Percentiles rank a stretch among this genome's conserved stretches.
These are phyloP conservation scores for Clitarchus hookeri DNA, from an alignment of 2,888 invertebrate species.

Conservation along the genomic window DNA sequence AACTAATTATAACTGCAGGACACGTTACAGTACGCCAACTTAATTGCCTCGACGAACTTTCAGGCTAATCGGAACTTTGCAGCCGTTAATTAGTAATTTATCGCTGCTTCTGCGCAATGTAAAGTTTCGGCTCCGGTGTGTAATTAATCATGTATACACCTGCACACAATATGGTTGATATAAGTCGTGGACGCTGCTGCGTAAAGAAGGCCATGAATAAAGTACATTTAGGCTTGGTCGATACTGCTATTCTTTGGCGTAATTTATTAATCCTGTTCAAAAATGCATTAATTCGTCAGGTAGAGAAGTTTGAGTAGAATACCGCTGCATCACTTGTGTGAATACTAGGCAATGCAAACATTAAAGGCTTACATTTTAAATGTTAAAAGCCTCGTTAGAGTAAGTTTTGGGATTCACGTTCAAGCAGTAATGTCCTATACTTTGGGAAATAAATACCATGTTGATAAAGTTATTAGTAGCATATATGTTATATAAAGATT, in stretches of 20 bases:
- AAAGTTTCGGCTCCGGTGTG: background rate
- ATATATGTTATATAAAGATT: no score
- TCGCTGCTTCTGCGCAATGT: background rate
- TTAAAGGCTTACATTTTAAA: no score
- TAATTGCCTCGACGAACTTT: background rate
- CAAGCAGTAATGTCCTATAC: no score
- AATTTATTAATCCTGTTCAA: background rate
- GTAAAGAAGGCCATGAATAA: no score
- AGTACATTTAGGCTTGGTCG: background rate
- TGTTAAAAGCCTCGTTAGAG: no score
- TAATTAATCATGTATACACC: background rate
- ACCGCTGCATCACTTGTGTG: no score
- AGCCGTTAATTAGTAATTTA: background rate
- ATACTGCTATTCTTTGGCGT: background rate
- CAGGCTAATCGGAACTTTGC: background rate
- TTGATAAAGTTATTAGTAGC: no score
- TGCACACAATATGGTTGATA: background rate
- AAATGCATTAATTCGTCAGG: no score
- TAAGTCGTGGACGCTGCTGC: background rate
- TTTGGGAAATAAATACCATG: no score
- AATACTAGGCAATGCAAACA: no score
- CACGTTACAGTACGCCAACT: background rate
- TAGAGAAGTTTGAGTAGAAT: no score
- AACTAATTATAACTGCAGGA: constrained; percentile 1
- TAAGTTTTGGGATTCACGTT: no score